Base-by-base conservation (phyloP, 2,888 invertebrate genomes). In the Apamea anceps region DNA sequence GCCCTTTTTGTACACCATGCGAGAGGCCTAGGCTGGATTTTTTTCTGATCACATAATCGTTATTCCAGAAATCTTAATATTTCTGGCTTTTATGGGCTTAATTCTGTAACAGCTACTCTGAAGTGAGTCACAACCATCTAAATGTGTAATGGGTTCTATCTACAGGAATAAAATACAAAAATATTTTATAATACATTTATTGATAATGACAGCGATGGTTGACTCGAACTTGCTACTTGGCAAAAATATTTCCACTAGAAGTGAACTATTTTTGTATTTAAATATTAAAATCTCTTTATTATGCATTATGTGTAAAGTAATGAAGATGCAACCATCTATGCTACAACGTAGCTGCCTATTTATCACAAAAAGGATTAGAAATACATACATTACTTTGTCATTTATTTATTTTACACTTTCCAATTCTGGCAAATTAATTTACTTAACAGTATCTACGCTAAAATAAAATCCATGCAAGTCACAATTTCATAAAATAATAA, bases 181-280 rank as follows among this genome's bases (percentile, higher is more conserved):
- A 75, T 91, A 93, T 94, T 95, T 96, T 95, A 96, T 95, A 94
- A 95, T 96, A 97, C 96, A 96, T 96, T 96, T 96, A 97, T 96
- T 96, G 94, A 96, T 96, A 96, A 96, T 97, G 96, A 97, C 96
- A 97, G 97, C 96, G 95, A 96, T 95, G 96, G 94, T 96, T 96
- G 96, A 97, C 96, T 96, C 94, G 91, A 96, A 95, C 95, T 95
- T 95, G 95, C 97, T 97, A 97, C 96, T 96, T 95, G 96, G 96
- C 96, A 97, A 97, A 96, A 96, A 96, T 96, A 96, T 96, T 93
- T 96, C 96, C 96, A 96, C 96, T 96, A 96, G 92, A 95, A 95
- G 96, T 96, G 95, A 96, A 95, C 95, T 95, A 95, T 96, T 94
- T 92, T 93, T 93, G 94, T 95, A 94, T 95, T 95, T 96, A 95